Evolutionary conservation across 2,888 invertebrate species (phyloP).

Genomic region (Limenitis camilla): DNA sequence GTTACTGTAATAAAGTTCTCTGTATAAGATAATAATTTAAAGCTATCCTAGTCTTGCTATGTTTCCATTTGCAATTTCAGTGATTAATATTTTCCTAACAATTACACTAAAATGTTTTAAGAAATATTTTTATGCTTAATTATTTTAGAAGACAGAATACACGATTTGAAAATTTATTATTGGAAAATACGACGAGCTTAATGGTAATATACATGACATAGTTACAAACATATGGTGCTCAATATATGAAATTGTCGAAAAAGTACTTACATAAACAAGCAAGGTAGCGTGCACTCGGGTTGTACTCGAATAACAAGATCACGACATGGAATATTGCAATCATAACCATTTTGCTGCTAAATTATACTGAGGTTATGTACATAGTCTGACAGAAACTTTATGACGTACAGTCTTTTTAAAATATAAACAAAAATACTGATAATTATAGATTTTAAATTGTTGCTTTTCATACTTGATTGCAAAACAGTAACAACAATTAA

Average conservation of each 20-base stretch:
- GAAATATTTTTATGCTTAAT: not conserved
- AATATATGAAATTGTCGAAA: not conserved
- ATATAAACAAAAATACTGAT: too few species aligned
- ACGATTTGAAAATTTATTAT: not conserved
- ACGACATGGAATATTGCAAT: not conserved
- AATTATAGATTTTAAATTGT: too few species aligned
- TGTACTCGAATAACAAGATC: not conserved
- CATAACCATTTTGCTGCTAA: not conserved
- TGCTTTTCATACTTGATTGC: too few species aligned
- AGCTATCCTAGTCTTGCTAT: not conserved
- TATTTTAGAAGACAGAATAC: not conserved
- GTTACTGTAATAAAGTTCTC: too few species aligned
- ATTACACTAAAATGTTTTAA: not conserved
- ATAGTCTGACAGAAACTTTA: too few species aligned
- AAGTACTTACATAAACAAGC: not conserved
- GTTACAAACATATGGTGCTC: too few species aligned
- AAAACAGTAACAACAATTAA: too few species aligned
- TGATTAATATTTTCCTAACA: constrained; percentile 14
- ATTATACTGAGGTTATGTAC: too few species aligned
- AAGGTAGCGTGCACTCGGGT: not conserved
- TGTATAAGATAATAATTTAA: not conserved
- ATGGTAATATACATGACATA: too few species aligned
- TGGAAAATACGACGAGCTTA: too few species aligned
- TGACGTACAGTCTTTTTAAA: too few species aligned
- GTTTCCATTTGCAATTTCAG: constrained; percentile 2